Percentiles rank a stretch among this genome's conserved stretches.
Conservation (phyloP, 2,888 invertebrate species). For the Stegana nigrithorax region DNA sequence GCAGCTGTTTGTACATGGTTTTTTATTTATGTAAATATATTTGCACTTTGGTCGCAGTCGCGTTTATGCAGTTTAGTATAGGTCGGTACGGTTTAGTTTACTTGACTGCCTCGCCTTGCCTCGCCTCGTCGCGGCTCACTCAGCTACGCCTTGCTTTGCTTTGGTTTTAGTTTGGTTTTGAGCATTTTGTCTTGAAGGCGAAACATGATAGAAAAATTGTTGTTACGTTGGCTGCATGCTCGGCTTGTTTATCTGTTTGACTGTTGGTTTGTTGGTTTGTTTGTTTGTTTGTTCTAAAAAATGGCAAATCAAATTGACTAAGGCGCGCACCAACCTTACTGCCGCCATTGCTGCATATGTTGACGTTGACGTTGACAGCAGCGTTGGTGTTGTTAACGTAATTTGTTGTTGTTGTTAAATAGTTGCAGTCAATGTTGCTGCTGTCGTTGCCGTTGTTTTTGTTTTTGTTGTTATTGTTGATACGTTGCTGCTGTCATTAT, state of each 20-base stretch:
- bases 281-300: neutral
- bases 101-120: too few relatives aligned
- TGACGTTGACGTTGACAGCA: conserved; percentile 22
- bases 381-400: neutral
- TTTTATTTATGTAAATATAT: conserved; percentile 9
- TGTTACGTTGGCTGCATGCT: too few relatives aligned
- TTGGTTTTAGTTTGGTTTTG: neutral
- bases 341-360: conserved; percentile 21
- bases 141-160: neutral
- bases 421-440: conserved; percentile 22
- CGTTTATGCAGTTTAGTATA: neutral
- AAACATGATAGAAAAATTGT: conserved; percentile 2
- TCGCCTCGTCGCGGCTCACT: too few relatives aligned
- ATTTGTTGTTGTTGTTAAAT: neutral
- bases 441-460: conserved; percentile 8
- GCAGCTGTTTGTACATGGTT: conserved; percentile 2
- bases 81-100: neutral
- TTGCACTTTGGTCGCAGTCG: conserved; percentile 3
- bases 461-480: neutral
- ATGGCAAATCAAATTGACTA: conserved; percentile 33
- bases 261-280: neutral
- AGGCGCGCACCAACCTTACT: neutral
- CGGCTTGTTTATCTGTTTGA: neutral
- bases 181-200: conserved; percentile 10
- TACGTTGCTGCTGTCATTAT: conserved; percentile 38